Percentiles rank a stretch among this genome's conserved stretches.
These are phyloP conservation scores for Nematostella vectensis DNA, from an alignment of 92 coral and sea anemone species.

Conservation along the genomic window DNA sequence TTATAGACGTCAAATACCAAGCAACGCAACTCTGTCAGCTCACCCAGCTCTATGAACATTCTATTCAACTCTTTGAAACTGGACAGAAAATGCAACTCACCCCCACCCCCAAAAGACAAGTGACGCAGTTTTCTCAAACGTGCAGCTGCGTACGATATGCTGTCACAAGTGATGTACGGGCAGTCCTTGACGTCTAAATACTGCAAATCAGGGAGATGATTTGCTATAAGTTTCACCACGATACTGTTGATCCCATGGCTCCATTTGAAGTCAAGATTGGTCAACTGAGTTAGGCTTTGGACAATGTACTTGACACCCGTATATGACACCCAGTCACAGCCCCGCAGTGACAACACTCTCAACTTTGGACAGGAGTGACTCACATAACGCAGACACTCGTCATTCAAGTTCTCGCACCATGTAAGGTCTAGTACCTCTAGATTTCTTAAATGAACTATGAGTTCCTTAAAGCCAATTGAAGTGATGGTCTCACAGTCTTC, in stretches of 20 bases:
- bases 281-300: slow-evolving; percentile 52
- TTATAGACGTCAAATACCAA: slow-evolving; percentile 72
- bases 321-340: slow-evolving; percentile 89
- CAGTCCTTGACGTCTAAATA: slow-evolving; percentile 74
- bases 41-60: slow-evolving; percentile 69
- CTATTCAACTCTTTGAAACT: slow-evolving; percentile 43
- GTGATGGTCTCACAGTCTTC: slow-evolving; percentile 82
- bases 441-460: slow-evolving; percentile 45
- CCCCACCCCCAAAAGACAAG: slow-evolving; percentile 84
- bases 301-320: slow-evolving; percentile 54
- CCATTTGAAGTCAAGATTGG: slow-evolving; percentile 68
- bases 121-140: slow-evolving; percentile 51
- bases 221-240: slow-evolving; percentile 54
- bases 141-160: slow-evolving; percentile 55
- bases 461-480: slow-evolving; percentile 61
- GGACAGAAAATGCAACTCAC: slow-evolving; percentile 64
- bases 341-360: slow-evolving; percentile 51
- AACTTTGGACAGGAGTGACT: slow-evolving; percentile 58
- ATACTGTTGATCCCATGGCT: slow-evolving; percentile 71
- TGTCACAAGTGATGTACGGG: slow-evolving; percentile 74
- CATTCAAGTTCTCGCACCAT: slow-evolving; percentile 77
- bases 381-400: slow-evolving; percentile 55
- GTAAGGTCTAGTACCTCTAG: slow-evolving; percentile 72
- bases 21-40: slow-evolving; percentile 51
- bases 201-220: slow-evolving; percentile 53